Conservation (phyloP, 2,888 invertebrate genomes). For the Dryadula phaetusa region DNA sequence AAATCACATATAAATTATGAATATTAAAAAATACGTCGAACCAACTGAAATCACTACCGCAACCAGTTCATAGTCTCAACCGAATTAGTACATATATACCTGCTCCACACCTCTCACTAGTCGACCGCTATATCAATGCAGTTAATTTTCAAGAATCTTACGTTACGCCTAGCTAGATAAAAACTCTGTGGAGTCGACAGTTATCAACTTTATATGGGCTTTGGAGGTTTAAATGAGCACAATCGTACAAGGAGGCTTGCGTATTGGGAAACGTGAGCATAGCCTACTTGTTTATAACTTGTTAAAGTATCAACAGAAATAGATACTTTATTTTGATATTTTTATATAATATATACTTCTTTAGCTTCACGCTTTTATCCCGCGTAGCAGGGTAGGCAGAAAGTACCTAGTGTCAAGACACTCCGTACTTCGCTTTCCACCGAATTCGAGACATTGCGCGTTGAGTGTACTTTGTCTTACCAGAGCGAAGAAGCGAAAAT, state of each 20-base stretch:
- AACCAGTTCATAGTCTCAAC: not conserved
- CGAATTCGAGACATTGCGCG: no score
- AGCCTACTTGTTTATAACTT: not conserved
- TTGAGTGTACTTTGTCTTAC: no score
- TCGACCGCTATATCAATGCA: constrained; percentile 50
- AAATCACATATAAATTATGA: not conserved
- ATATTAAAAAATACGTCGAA: no score
- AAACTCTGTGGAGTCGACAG: constrained; percentile 35
- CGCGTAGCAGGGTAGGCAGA: no score
- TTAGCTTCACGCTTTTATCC: no score
- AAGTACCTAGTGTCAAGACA: no score
- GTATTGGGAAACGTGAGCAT: constrained; percentile 14
- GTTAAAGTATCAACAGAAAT: not conserved
- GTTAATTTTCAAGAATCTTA: constrained; percentile 57
- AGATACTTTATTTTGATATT: not conserved
- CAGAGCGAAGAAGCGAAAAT: no score
- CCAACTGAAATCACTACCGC: not conserved
- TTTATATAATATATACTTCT: no score
- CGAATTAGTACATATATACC: constrained; percentile 13
- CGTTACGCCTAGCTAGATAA: constrained; percentile 51
- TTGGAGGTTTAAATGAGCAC: constrained; percentile 47
- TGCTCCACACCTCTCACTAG: constrained; percentile 13
- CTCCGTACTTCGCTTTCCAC: no score
- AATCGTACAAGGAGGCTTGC: constrained; percentile 35
- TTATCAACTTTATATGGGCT: constrained; percentile 46